Percentiles rank a stretch among this genome's conserved stretches.
phyloP scores from a whole-genome alignment of 2,888 invertebrate species.

The Luffia ferchaultella region DNA sequence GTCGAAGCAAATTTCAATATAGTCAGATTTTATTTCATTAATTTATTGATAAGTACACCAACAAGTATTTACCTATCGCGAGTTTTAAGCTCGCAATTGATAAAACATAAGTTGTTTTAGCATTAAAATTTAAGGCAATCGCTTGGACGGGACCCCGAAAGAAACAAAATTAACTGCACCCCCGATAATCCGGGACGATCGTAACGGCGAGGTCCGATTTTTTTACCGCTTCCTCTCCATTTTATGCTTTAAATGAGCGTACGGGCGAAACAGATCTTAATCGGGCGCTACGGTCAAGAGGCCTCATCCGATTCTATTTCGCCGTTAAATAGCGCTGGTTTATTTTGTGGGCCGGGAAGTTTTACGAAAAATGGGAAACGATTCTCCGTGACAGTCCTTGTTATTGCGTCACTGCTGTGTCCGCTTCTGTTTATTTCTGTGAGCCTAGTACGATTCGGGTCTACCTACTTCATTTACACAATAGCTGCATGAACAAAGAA shows the following conservation, averaged over 20 bases:
- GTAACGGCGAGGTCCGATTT: conserved; percentile 24
- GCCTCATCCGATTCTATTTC: conserved; percentile 45
- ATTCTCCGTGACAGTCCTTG: conserved; percentile 11
- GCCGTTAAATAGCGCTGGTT: conserved; percentile 45
- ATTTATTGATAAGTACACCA: too few relatives aligned
- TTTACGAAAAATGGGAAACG: conserved; percentile 30
- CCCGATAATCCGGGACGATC: conserved; percentile 15
- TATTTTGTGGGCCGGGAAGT: conserved; percentile 41
- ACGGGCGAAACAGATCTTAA: conserved; percentile 45
- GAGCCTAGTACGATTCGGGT: too few relatives aligned
- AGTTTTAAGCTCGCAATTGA: too few relatives aligned
- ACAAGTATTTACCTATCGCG: too few relatives aligned
- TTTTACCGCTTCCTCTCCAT: conserved; percentile 34
- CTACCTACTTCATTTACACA: not conserved
- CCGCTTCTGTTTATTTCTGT: not conserved
- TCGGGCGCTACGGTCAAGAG: conserved; percentile 42
- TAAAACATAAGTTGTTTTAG: not conserved
- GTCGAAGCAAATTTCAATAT: too few relatives aligned
- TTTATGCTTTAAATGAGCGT: conserved; percentile 46
- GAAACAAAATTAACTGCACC: not conserved
- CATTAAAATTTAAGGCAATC: not conserved
- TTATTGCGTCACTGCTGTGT: not conserved
- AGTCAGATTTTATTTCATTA: too few relatives aligned
- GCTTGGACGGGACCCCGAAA: not conserved
- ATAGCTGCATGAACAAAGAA: not conserved